Evolutionary conservation across 2,888 invertebrate genomes (phyloP).

Genomic region (Xestia ashworthii): DNA sequence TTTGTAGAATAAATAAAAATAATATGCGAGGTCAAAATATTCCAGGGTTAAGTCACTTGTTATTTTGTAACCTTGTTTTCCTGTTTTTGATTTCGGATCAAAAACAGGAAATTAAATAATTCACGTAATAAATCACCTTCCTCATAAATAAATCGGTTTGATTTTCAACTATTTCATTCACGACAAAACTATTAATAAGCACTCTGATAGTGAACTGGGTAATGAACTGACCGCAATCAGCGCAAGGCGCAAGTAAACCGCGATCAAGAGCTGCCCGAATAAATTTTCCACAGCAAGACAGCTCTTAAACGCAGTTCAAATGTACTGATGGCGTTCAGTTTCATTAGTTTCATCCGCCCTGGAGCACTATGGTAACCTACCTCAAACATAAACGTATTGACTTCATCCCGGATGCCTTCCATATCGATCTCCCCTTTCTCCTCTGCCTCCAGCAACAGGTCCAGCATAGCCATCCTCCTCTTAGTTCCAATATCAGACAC

Average conservation of each 20-base stretch:
- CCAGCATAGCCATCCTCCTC: constrained; percentile 91
- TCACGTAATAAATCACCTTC: neutral
- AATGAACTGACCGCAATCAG: neutral
- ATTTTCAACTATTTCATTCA: neutral
- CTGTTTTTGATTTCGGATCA: neutral
- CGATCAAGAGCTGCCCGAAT: neutral
- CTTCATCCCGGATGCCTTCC: constrained; percentile 92
- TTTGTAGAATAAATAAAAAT: neutral
- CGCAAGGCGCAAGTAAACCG: neutral
- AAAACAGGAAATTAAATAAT: too few relatives aligned
- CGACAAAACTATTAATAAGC: neutral
- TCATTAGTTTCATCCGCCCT: neutral
- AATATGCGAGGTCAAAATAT: neutral
- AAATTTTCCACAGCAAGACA: neutral
- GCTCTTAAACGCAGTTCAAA: neutral
- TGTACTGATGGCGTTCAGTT: neutral
- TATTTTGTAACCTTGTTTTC: neutral
- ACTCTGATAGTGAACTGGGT: neutral
- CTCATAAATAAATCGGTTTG: neutral
- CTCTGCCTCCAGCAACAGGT: constrained; percentile 91
- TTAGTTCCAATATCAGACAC: constrained; percentile 70
- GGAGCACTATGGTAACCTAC: constrained; percentile 30
- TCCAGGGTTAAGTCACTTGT: neutral
- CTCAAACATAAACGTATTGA: constrained; percentile 92
- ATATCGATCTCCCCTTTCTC: constrained; percentile 90